phyloP scores from a whole-genome alignment of 2,888 invertebrate genomes.

The Drosophila antonietae region DNA sequence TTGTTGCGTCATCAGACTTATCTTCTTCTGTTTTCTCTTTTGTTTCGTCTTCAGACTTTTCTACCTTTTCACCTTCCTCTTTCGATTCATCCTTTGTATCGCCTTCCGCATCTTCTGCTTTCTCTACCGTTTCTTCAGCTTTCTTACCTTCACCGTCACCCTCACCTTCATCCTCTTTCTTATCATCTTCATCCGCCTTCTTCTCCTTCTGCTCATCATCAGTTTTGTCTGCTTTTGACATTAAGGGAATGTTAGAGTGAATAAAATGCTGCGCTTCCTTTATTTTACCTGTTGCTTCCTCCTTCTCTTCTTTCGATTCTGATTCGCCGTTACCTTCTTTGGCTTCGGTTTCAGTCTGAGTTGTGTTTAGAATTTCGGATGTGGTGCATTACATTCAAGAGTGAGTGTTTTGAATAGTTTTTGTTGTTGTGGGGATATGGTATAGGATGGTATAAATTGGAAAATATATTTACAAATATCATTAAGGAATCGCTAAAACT shows the following conservation, averaged over 20 bases:
- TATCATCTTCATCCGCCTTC: constrained; percentile 21
- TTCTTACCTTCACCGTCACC: constrained; percentile 25
- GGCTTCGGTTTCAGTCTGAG: constrained; percentile 58
- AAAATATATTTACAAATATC: constrained; percentile 55
- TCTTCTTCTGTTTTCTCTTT: background rate
- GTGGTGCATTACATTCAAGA: constrained; percentile 41
- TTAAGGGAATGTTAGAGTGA: constrained; percentile 29
- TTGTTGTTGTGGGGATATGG: constrained; percentile 15
- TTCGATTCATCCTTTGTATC: constrained; percentile 22
- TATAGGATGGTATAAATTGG: constrained; percentile 22
- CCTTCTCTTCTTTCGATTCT: constrained; percentile 48
- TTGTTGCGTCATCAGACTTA: constrained; percentile 1
- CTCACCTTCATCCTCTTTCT: constrained; percentile 23
- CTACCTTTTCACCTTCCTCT: constrained; percentile 1
- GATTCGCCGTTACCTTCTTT: constrained; percentile 45
- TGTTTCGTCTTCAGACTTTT: constrained; percentile 2
- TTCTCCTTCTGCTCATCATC: constrained; percentile 26
- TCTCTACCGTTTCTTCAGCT: constrained; percentile 14
- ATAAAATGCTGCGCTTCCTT: constrained; percentile 15
- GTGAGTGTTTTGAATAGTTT: constrained; percentile 12
- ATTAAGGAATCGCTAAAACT: constrained; percentile 19
- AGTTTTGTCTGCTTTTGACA: constrained; percentile 36
- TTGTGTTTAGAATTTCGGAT: constrained; percentile 28
- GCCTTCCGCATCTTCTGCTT: constrained; percentile 13
- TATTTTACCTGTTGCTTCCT: constrained; percentile 59